Percentiles rank a stretch among this genome's conserved stretches.
Evolutionary conservation across 2,888 invertebrate species (phyloP).

Genomic region (Dusona sp.): DNA sequence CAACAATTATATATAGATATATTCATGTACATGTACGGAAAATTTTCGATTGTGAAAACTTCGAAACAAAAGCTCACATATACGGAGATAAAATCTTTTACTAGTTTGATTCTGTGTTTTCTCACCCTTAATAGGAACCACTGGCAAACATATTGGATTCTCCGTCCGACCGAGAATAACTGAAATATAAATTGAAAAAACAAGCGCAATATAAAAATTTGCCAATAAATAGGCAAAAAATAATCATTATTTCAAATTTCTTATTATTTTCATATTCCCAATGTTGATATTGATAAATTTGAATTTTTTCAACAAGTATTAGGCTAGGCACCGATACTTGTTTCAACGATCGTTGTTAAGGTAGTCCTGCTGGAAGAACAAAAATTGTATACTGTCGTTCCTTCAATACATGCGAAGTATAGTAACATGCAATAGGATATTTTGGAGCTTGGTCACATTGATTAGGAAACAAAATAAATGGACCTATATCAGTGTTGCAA

Average conservation of each 20-base stretch:
- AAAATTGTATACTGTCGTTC: not conserved
- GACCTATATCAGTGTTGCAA: too few species aligned
- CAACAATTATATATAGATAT: not conserved
- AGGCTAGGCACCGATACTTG: not conserved
- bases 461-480: too few species aligned
- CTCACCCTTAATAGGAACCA: slow-evolving; percentile 1
- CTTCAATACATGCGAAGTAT: not conserved
- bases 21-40: not conserved
- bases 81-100: not conserved
- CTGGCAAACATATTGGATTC: not conserved
- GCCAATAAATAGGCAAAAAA: not conserved
- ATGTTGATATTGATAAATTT: not conserved
- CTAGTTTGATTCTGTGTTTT: slow-evolving; percentile 9
- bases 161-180: not conserved
- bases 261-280: not conserved
- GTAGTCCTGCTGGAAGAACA: not conserved
- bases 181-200: not conserved
- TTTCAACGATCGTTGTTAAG: not conserved
- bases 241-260: not conserved
- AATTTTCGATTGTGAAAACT: not conserved
- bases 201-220: not conserved
- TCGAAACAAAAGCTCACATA: not conserved
- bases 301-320: not conserved
- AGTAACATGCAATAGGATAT: not conserved
- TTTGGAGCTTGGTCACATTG: too few species aligned